Percentiles rank a stretch among this genome's conserved stretches.
These are phyloP conservation scores for Corythaixoides concolor DNA, from an alignment of 2,113 vertebrate species.

Conservation along the genomic window DNA sequence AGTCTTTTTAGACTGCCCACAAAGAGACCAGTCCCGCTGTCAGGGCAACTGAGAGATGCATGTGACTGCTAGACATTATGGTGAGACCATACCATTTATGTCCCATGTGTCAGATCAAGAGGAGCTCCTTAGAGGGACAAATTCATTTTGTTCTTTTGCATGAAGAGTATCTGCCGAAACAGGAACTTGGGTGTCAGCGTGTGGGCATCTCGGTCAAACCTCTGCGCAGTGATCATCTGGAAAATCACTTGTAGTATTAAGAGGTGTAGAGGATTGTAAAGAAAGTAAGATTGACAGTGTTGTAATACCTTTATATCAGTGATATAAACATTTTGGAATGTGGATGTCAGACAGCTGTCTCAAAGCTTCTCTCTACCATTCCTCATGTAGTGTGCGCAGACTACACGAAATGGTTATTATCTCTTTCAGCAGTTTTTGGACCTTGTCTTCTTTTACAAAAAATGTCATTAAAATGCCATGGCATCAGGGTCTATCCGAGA, in stretches of 20 bases:
- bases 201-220: not conserved
- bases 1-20: not conserved
- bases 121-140: not conserved
- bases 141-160: not conserved
- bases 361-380: not conserved
- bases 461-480: not conserved
- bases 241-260: not conserved
- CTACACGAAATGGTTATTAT: not conserved
- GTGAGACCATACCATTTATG: not conserved
- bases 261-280: not conserved
- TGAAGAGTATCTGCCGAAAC: not conserved
- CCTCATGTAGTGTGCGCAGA: rapidly evolving
- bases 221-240: not conserved
- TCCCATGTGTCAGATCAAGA: not conserved
- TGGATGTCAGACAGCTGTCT: not conserved
- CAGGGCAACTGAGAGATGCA: not conserved
- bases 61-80: not conserved
- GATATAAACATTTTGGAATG: not conserved
- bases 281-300: not conserved
- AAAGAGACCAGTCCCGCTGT: not conserved
- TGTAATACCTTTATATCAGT: not conserved
- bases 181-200: not conserved
- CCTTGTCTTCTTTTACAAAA: not conserved
- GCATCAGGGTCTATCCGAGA: not conserved
- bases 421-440: not conserved